phyloP scores from a whole-genome alignment of 2,888 invertebrate species.

The Zaprionus lineosus region DNA sequence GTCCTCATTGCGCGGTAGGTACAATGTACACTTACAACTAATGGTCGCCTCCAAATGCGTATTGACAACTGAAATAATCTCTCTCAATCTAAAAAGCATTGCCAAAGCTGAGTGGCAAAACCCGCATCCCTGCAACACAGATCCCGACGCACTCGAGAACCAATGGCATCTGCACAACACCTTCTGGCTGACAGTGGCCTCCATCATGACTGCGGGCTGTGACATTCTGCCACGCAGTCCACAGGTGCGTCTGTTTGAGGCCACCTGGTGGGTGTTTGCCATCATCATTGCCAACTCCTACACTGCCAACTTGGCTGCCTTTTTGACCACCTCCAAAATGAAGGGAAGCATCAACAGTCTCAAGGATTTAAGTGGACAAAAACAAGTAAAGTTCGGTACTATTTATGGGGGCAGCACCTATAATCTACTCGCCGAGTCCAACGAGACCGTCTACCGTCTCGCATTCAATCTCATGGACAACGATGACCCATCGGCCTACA shows the following conservation, averaged over 20 bases:
- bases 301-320: constrained; percentile 97
- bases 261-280: constrained; percentile 92
- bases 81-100: constrained; percentile 86
- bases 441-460: constrained; percentile 91
- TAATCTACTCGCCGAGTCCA: constrained; percentile 93
- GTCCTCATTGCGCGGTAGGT: constrained; percentile 89
- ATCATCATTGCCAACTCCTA: constrained; percentile 93
- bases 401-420: constrained; percentile 93
- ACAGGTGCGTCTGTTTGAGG: constrained; percentile 90
- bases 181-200: constrained; percentile 97
- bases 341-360: constrained; percentile 93
- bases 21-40: background rate
- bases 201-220: constrained; percentile 96
- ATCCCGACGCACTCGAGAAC: constrained; percentile 94
- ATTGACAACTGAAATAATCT: no score
- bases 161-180: constrained; percentile 94
- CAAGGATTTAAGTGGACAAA: constrained; percentile 95
- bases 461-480: constrained; percentile 95
- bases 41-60: background rate
- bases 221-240: constrained; percentile 94
- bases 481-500: constrained; percentile 91
- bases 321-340: constrained; percentile 94
- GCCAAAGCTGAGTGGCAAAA: constrained; percentile 97
- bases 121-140: constrained; percentile 94
- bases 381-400: constrained; percentile 96